phyloP scores from a whole-genome alignment of 92 coral and sea anemone species.

The Porites cylindrica region DNA sequence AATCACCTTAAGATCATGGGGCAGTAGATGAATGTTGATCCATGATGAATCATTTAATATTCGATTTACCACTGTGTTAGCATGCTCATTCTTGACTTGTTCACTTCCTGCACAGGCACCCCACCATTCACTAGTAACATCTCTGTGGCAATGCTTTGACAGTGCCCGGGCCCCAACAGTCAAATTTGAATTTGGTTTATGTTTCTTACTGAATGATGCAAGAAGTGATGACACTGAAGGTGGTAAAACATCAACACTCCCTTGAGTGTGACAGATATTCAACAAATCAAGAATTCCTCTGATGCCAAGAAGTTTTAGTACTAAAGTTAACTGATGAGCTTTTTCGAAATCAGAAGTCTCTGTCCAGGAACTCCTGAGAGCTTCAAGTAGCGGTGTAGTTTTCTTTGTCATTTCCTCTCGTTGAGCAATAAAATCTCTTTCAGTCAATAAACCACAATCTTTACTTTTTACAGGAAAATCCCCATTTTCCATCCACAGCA shows the following conservation, averaged over 20 bases:
- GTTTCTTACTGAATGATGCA: constrained; percentile 72
- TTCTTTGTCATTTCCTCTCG: constrained; percentile 23
- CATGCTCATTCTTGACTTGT: constrained; percentile 81
- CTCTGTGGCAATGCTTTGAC: constrained; percentile 94
- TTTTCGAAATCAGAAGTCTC: constrained; percentile 37
- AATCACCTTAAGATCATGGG: constrained; percentile 85
- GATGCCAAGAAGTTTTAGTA: constrained; percentile 57
- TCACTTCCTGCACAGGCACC: constrained; percentile 87
- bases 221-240: constrained; percentile 62
- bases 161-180: constrained; percentile 95
- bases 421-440: constrained; percentile 19
- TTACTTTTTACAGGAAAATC: constrained; percentile 39
- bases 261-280: constrained; percentile 87
- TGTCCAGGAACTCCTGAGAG: constrained; percentile 61
- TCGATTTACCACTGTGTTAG: constrained; percentile 56
- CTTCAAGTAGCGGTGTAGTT: constrained; percentile 36
- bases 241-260: constrained; percentile 85
- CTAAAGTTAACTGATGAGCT: not conserved
- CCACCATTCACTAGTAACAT: constrained; percentile 83
- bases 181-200: constrained; percentile 73
- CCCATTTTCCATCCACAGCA: constrained; percentile 69
- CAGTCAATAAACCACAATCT: constrained; percentile 64
- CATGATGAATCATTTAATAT: constrained; percentile 85
- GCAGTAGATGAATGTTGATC: constrained; percentile 88
- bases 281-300: constrained; percentile 82